Evolutionary conservation across 2,113 vertebrate genomes (phyloP), one percentile per base, ranked within the genome.

Genomic region (Platysternon megacephalum): DNA sequence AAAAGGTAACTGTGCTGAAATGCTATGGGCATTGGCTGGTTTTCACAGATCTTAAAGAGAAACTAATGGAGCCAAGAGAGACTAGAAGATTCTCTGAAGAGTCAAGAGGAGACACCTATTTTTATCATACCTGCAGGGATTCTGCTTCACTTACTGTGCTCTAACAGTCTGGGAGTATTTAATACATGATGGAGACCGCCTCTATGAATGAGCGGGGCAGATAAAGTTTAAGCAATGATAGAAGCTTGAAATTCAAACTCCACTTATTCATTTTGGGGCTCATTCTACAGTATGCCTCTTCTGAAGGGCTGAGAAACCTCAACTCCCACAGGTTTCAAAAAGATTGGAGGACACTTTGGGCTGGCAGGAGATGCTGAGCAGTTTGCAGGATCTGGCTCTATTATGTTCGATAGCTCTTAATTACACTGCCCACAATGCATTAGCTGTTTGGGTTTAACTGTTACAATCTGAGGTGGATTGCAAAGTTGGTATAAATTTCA

Each of bases 361-460:
- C 35, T 46, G 49, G 79, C 26, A 1, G 28, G 49, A 80, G 82
- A 52, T 0, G 0, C 86, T 92, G 48, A 80, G 87, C 35, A 58
- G 32, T 86, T 82, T 2, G 2, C 17, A 58, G 48, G 39, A 91
- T 91, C 52, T 0, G 0, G 35, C 89, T 93, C 53, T 74, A 9
- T 0, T 0, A 35, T 80, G 42, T 48, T 94, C 35, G 78, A 17
- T 49, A 52, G 44, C 35, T 82, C 89, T 89, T 96, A 93, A 95
- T 95, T 94, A 88, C 61, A 55, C 56, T 94, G 74, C 88, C 93
- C 93, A 85, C 44, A n/a, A 16, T 65, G 49, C 19, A 2, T 56
- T 53, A 76, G 84, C 91, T 92, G 83, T 91, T 96, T 92, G 81
- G 87, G 86, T 93, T 88, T 94, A 85, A 32, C 44, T 91, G 85